Evolutionary conservation across 2,113 vertebrate species (phyloP).

Genomic region (Gallinago paraguaiae): DNA sequence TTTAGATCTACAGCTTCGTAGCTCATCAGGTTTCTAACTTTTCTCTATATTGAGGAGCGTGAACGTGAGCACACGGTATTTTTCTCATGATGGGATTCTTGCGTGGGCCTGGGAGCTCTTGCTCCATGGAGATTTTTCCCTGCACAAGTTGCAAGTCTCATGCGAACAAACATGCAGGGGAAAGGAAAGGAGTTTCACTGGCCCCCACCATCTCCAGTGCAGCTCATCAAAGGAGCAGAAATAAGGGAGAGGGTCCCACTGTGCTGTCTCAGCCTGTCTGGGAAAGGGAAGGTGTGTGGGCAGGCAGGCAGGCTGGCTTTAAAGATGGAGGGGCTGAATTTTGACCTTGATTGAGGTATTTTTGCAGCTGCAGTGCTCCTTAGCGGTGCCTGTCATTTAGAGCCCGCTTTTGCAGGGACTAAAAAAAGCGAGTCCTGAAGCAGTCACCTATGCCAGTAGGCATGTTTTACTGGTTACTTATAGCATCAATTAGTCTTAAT

Average conservation of each 20-base stretch:
- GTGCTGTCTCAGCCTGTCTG: background rate
- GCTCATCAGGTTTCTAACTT: background rate
- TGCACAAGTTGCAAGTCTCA: background rate
- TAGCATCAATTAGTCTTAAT: background rate
- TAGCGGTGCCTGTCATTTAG: background rate
- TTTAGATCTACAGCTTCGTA: background rate
- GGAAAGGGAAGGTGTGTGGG: background rate
- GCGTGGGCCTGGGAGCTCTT: background rate
- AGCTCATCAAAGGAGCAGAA: background rate
- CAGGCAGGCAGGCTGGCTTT: background rate
- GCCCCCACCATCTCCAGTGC: no score
- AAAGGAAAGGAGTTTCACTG: rapidly evolving
- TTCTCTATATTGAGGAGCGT: background rate
- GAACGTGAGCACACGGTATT: background rate
- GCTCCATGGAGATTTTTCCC: background rate
- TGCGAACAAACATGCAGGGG: rapidly evolving
- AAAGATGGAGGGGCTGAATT: background rate
- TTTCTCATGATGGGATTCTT: background rate
- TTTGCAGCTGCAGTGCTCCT: background rate
- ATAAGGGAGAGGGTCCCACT: background rate
- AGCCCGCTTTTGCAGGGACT: background rate
- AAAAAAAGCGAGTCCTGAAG: background rate
- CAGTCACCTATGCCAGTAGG: background rate
- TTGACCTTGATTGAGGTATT: background rate
- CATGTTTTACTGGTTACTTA: background rate